Evolutionary conservation across 2,888 invertebrate genomes (phyloP), one percentile per base, ranked within the genome.

Genomic region (Andrena hattorfiana): DNA sequence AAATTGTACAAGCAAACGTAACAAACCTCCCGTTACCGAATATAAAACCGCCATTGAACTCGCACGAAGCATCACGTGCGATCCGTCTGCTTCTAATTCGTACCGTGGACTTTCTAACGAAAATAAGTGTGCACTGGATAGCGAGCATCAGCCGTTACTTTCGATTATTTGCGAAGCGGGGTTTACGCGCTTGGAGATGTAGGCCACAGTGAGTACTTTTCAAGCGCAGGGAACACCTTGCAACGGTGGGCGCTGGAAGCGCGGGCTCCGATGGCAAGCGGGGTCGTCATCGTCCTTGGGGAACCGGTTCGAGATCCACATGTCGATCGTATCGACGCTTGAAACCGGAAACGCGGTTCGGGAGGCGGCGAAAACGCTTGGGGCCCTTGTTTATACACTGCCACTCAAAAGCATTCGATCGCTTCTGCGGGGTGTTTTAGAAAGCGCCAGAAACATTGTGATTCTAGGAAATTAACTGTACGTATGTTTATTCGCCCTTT

Each of bases 261-360:
- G 75, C 84, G 77, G 54, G 16, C 20, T 63, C 49, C 32, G 81
- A 16, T 64, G 49, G 42, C 73, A 63, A n/a, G 70, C 28, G 68
- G 62, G 85, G 70, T 81, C 77, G 80, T 81, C 77, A 70, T 26
- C 73, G 88, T n/a, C 87, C 87, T 87, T 88, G 82, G 66, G 20
- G 32, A 86, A 86, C 87, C 86, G 86, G 88, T 88, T 85, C 26
- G 26, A 60, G 77, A 87, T 87, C 75, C 81, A 68, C 73, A 67
- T 60, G 70, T 82, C 70, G 78, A 80, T 80, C 48, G 77, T 63
- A 78, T 79, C 81, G 76, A 72, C 20, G 60, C 59, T 76, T 32
- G 70, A 68, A 84, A 87, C 87, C 83, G 87, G 81, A 87, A 87
- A 85, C 84, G 68, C 35, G 60, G 69, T 74, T 83, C 48, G 35